These are phyloP conservation scores for Balaenoptera acutorostrata DNA, from an alignment of 2,113 vertebrate genomes.

Conservation along the genomic window DNA sequence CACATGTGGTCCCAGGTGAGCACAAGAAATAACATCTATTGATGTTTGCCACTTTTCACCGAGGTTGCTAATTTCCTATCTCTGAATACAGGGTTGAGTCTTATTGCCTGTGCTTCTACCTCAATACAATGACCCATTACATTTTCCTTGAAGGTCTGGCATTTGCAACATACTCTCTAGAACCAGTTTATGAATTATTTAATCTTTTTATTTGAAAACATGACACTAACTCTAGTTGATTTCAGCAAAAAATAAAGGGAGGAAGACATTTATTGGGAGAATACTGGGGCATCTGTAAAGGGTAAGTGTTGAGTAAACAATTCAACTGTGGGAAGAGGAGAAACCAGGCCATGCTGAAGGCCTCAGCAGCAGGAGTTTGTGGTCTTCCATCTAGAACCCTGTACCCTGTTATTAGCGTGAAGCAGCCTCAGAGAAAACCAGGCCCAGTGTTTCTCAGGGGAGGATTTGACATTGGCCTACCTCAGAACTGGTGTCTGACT, in stretches of 20 bases:
- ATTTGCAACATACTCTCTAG: background rate
- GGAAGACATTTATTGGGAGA: background rate
- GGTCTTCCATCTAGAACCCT: background rate
- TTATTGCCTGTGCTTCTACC: background rate
- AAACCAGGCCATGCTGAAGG: background rate
- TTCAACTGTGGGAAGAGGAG: background rate
- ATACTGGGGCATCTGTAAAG: background rate
- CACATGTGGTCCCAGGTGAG: background rate
- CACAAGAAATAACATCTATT: background rate
- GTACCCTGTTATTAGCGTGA: background rate
- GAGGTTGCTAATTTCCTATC: background rate
- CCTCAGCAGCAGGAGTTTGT: background rate
- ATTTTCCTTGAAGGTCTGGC: background rate
- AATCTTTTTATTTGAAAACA: background rate
- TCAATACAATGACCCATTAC: background rate
- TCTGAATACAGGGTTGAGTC: background rate
- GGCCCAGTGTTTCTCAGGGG: background rate
- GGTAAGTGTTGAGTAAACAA: background rate
- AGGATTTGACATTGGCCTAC: background rate
- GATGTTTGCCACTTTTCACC: background rate
- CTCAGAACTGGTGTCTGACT: background rate
- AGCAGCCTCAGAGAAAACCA: background rate
- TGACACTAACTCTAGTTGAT: background rate
- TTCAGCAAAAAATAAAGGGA: background rate
- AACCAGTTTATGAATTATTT: background rate